Base-by-base conservation (phyloP, 1,140 invertebrate genomes). In the Chrysoperla carnea region DNA sequence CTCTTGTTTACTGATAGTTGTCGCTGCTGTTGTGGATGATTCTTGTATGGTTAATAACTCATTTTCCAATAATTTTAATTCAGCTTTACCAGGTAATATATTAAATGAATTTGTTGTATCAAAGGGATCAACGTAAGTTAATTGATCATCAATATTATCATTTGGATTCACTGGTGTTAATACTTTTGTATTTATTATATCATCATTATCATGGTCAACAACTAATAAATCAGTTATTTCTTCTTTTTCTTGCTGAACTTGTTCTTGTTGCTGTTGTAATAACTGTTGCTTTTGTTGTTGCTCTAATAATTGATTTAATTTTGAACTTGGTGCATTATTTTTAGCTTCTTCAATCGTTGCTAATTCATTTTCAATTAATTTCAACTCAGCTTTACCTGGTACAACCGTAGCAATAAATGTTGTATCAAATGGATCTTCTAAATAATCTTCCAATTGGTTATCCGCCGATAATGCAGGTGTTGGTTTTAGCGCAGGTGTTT, bases 51-150 rank as follows among this genome's bases (percentile, higher is more conserved):
- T 33, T 33, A 33, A 33, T 29, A 84, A 61, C 54, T 85, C 81
- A 43, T 69, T 80, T 54, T 85, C 83, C 6, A 87, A 52, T 23
- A 83, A 54, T 49, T 81, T 81, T 5, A 86, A 58, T 56, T 88
- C 84, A 5, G 80, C 75, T 54, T 76, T 78, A 1, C 83, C 82
- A 2, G 81, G 82, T 44, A 74, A 61, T 29, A 87, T 70, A 53
- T 82, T 79, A 39, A 62, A 67, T 1, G 80, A 80, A 47, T 79
- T 78, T 3, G 81, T 85, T 0, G 85, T 88, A 56, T 88, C 84
- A 55, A 88, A 88, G 1, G 84, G 84, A 63, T 88, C 84, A 40
- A 70, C 58, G 36, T 56, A 59, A 6, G 53, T 47, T 27, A 50
- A 40, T 31, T 72, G 68, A 29, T 67, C 60, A 12, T 61, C 50